Base-by-base conservation (phyloP, 2,888 invertebrate genomes). In the Gnatocerus cornutus region DNA sequence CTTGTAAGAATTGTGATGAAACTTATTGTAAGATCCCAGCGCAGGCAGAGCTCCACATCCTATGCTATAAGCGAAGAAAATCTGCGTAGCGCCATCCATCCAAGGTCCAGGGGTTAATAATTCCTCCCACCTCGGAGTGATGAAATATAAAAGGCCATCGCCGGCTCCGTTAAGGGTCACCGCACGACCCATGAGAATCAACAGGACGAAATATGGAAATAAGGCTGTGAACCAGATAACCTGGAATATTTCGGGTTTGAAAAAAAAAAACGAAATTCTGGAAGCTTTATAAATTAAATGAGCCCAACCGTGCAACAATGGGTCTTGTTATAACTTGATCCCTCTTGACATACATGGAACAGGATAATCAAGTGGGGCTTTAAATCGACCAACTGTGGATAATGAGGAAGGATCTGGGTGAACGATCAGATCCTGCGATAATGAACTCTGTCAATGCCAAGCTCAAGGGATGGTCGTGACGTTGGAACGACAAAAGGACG, bases 31-130 rank as follows among this genome's bases (percentile, higher is more conserved):
- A 53, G 92, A 92, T 48, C 92, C 92, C 43, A 91, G 86, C 3
- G 93, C 92, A 1, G 93, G 88, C 48, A 93, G 84, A 0, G 92
- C 92, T 9, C 93, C 93, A 71, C 92, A 93, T 12, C 93, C 92
- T 53, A 92, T 92, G 67, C 92, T 92, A 77, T 93, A 89, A 0
- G 92, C 93, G 83, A 93, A 93, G 85, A 93, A 93, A 73, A 93
- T 92, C 82, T 93, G 92, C 1, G 92, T 91, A 0, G 92, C 91
- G 0, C 92, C 93, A 77, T 93, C 92, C 77, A 92, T 90, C 93
- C 93, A 93, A 8, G 89, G 88, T 30, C 85, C 87, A 0, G 88
- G 86, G 7, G 82, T 85, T 41, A 86, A 78, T 10, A 89, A 82
- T 75, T 86, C 85, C 67, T 86, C 84, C 88, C 88, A 88, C 59